phyloP scores from a whole-genome alignment of 2,888 invertebrate species.

The Hermaeophaga mercurialis region DNA sequence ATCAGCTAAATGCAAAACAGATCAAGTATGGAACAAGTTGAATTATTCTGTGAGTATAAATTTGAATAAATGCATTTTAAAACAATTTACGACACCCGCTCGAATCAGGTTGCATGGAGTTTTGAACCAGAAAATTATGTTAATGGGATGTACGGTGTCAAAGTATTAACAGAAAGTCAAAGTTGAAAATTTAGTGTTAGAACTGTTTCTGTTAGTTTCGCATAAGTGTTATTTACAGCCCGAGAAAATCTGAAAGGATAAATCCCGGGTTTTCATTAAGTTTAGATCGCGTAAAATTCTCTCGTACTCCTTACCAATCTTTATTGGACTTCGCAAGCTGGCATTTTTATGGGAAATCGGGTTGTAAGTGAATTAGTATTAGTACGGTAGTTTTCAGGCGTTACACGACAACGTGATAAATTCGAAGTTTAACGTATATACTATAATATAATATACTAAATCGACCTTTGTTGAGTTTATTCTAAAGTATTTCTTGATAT shows the following conservation, averaged over 20 bases:
- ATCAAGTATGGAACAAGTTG: conserved; percentile 17
- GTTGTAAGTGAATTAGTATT: conserved; percentile 2
- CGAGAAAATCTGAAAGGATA: conserved; percentile 13
- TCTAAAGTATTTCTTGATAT: no score
- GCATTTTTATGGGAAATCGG: conserved; percentile 2
- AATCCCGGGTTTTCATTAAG: conserved; percentile 14
- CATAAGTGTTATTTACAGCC: conserved; percentile 14
- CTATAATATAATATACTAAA: no score
- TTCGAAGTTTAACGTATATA: no score
- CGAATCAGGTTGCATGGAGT: conserved; percentile 26
- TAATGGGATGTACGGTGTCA: conserved; percentile 32
- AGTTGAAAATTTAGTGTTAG: conserved; percentile 23
- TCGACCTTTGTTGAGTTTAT: no score
- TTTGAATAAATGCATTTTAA: conserved; percentile 35
- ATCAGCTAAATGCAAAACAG: conserved; percentile 6
- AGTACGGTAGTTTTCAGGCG: neutral
- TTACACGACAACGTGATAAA: no score
- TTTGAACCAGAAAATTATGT: conserved; percentile 30
- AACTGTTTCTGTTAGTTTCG: conserved; percentile 4
- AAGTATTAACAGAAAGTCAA: conserved; percentile 31
- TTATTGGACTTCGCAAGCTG: neutral
- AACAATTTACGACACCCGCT: conserved; percentile 29
- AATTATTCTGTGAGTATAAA: conserved; percentile 33
- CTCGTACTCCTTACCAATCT: conserved; percentile 8
- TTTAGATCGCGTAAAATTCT: conserved; percentile 13